These are phyloP conservation scores for Myathropa florea DNA, from an alignment of 2,888 invertebrate genomes.

Conservation along the genomic window DNA sequence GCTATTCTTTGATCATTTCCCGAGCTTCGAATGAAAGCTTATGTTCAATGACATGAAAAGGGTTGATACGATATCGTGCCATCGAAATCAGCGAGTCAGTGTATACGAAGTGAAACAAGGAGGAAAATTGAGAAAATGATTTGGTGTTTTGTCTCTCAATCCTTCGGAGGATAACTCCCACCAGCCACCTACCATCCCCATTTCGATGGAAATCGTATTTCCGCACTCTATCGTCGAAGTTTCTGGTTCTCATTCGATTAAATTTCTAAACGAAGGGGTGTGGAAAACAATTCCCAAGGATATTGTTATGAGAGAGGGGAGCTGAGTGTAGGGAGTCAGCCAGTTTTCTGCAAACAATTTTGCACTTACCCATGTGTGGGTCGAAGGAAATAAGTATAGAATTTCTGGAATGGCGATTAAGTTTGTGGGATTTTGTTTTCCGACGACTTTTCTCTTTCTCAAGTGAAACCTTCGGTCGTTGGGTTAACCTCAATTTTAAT, in stretches of 20 bases:
- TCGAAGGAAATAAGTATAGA: neutral
- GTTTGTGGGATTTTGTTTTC: neutral
- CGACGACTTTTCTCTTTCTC: neutral
- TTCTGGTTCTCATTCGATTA: conserved; percentile 51
- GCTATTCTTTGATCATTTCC: neutral
- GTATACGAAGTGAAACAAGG: conserved; percentile 39
- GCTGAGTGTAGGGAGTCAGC: neutral
- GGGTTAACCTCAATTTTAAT: conserved; percentile 35
- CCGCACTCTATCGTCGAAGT: conserved; percentile 15
- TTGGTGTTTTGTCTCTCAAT: conserved; percentile 20
- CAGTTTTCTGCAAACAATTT: neutral
- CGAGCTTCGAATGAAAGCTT: conserved; percentile 25
- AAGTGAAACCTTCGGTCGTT: neutral
- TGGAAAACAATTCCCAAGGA: neutral
- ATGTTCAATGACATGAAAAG: conserved; percentile 66
- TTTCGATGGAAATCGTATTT: conserved; percentile 35
- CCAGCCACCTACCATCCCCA: neutral
- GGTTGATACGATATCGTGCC: conserved; percentile 47
- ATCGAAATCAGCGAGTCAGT: conserved; percentile 32
- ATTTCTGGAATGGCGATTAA: conserved; percentile 13
- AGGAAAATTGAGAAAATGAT: conserved; percentile 50
- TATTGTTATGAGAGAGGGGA: neutral
- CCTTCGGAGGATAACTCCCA: neutral
- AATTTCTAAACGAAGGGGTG: conserved; percentile 11
- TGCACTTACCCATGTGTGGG: neutral